phyloP scores from a whole-genome alignment of 37 sponge, comb jelly and placozoan genomes.

The Halisarca cf. caerulea region DNA sequence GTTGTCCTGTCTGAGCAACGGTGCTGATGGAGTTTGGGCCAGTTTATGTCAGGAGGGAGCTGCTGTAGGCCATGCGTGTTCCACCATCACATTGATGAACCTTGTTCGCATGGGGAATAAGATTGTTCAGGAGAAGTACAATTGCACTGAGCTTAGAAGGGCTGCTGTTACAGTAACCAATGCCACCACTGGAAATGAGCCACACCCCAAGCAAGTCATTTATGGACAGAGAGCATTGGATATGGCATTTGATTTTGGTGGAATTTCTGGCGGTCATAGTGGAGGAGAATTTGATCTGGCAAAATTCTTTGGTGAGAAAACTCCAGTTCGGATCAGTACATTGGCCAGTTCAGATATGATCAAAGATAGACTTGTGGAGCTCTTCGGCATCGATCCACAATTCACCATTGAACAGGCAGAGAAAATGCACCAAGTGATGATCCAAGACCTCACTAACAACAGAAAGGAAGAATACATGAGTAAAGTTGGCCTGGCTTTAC shows the following conservation, averaged over 20 bases:
- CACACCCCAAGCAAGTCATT: conserved; percentile 34
- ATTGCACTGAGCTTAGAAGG: conserved; percentile 35
- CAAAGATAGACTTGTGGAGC: background rate
- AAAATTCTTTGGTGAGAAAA: conserved; percentile 32
- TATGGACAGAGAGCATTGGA: conserved; percentile 54
- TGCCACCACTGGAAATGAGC: conserved; percentile 31
- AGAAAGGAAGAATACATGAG: conserved; percentile 62
- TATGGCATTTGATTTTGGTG: conserved; percentile 34
- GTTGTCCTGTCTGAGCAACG: conserved; percentile 35
- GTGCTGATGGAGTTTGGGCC: conserved; percentile 56
- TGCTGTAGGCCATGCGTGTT: conserved; percentile 48
- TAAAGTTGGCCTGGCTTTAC: conserved; percentile 42
- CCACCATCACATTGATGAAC: conserved; percentile 45
- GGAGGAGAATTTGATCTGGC: conserved; percentile 34
- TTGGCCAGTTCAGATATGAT: conserved; percentile 44
- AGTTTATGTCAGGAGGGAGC: conserved; percentile 53
- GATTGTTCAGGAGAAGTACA: conserved; percentile 33
- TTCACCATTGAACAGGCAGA: conserved; percentile 29
- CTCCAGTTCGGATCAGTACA: conserved; percentile 43
- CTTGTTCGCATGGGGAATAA: conserved; percentile 52
- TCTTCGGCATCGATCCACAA: conserved; percentile 38
- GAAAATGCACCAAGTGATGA: conserved; percentile 38
- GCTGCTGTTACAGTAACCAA: conserved; percentile 49
- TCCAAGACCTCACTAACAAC: conserved; percentile 26
- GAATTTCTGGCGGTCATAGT: background rate